Evolutionary conservation across 1,140 invertebrate genomes (phyloP), one percentile per base, ranked within the genome.

Genomic region (Drosophila arizonae): DNA sequence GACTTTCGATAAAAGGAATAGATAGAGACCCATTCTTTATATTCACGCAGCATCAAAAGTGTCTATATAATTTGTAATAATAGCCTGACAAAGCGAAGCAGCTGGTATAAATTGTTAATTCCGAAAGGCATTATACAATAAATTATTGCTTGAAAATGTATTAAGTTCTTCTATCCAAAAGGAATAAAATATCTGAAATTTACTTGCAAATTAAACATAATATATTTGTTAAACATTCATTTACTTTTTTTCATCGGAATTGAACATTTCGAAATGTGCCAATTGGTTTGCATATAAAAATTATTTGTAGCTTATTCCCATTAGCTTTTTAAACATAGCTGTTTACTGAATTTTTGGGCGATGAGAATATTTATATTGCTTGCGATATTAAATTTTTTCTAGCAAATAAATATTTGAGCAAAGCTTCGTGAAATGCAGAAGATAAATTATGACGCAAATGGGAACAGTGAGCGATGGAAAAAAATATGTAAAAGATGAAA

Each of bases 391-490:
- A 24, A 48, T 48, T 26, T 48, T 48, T 21, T 10, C 46, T 11
- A 6, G 13, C 50, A 52, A 52, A 52, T 30, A 52, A 52, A 52
- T 52, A 52, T 52, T 52, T 28, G 26, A 11, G 43, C 43, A 45
- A 45, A 45, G 43, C 15, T 45, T 15, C n/a, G n/a, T n/a, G 43
- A 45, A 33, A 33, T 9, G 43, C 5, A 15, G 43, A 46, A 17
- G 17, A 17, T 46, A 17, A 46, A 46, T 46, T 11, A 46, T 46
- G 43, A 17, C 43, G 43, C n/a, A 46, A 17, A 17, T 6, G 6
- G 15, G 4, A 8, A 45, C 43, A 45, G 43, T 45, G 43, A 15
- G 43, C 15, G 6, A n/a, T 15, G n/a, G 15, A 15, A 15, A 45
- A 15, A 9, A 33, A 33, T 33, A 33, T 33, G 1, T 33, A 1